phyloP scores from a whole-genome alignment of 2,888 invertebrate genomes.

The Apocheima hispidaria region DNA sequence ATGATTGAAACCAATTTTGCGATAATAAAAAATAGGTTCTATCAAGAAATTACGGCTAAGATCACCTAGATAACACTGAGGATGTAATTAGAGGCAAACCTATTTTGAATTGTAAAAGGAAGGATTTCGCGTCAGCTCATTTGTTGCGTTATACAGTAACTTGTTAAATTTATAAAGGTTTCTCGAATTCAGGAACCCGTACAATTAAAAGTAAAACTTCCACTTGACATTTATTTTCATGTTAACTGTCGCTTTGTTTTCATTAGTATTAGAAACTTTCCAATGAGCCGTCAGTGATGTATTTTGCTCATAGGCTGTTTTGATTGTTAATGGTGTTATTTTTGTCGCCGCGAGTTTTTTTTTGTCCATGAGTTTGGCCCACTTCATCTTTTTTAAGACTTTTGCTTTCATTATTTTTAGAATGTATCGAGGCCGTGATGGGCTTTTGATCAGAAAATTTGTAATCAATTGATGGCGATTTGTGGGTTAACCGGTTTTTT shows the following conservation, averaged over 20 bases:
- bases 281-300: conserved; percentile 13
- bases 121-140: no score
- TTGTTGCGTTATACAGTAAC: no score
- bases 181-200: background rate
- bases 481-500: conserved; percentile 23
- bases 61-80: no score
- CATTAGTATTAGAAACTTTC: conserved; percentile 18
- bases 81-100: no score
- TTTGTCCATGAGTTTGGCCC: conserved; percentile 17
- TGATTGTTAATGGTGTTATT: conserved; percentile 10
- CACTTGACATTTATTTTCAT: conserved; percentile 3
- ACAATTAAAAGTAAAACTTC: no score
- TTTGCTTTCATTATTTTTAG: conserved; percentile 29
- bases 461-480: conserved; percentile 9
- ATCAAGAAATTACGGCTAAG: no score
- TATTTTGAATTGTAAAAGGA: no score
- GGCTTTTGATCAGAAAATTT: conserved; percentile 15
- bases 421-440: conserved; percentile 17
- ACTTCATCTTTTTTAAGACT: conserved; percentile 20
- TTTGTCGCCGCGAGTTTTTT: conserved; percentile 20
- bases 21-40: no score
- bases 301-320: background rate
- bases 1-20: no score
- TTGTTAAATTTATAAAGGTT: background rate
- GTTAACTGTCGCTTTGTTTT: conserved; percentile 9